Conservation (phyloP, 2,113 vertebrate genomes). For the Mus pahari region DNA sequence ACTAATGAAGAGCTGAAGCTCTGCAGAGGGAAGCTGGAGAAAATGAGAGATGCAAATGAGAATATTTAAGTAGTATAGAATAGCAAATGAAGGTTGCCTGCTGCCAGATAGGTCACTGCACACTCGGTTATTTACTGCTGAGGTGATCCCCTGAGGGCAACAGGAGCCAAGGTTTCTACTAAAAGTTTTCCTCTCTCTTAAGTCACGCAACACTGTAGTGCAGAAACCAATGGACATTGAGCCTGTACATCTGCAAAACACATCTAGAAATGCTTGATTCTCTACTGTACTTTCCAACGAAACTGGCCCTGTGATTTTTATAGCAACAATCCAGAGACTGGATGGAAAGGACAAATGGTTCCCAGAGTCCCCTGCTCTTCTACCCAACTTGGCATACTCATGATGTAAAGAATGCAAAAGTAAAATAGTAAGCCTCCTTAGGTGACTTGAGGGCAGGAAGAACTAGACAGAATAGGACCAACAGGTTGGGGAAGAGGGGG, state of each 20-base stretch:
- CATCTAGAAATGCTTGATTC: background rate
- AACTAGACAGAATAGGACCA: background rate
- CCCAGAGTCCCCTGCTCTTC: background rate
- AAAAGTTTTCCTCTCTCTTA: background rate
- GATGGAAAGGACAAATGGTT: background rate
- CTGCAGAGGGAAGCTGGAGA: background rate
- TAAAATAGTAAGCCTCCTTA: background rate
- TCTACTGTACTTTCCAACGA: conserved; percentile 12
- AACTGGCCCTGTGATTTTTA: background rate
- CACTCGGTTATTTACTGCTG: background rate
- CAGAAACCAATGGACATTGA: too few species aligned
- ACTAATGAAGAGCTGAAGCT: background rate
- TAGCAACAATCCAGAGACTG: background rate
- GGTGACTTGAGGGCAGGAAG: conserved; percentile 6
- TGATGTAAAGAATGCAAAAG: background rate
- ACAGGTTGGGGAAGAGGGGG: background rate
- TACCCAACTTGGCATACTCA: background rate
- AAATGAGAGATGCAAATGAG: background rate
- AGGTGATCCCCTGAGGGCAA: background rate
- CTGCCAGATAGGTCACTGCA: background rate
- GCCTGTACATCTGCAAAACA: background rate
- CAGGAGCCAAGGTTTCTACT: background rate
- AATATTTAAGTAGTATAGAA: background rate
- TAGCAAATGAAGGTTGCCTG: background rate
- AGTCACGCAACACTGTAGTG: accelerated